Evolutionary conservation across 2,797 vertebrate species (phyloP), one percentile per base, ranked within the genome.

Genomic region (Epinephelus awoara): DNA sequence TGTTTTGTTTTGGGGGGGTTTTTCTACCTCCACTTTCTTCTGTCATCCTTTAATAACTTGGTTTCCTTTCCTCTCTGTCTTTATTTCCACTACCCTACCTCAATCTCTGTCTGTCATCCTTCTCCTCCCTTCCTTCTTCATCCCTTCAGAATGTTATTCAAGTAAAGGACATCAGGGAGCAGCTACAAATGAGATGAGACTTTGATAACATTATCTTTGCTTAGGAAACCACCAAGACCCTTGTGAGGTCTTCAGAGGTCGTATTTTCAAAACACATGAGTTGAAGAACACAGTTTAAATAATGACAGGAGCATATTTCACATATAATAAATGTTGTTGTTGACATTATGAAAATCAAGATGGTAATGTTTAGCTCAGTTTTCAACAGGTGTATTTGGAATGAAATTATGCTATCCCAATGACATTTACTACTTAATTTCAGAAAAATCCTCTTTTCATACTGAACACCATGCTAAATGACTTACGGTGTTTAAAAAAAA

Each of bases 161-260:
- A 58, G 94, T 94, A 29, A 95, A 96, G 71, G 95, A 96, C 84
- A 96, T 96, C 87, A 89, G 95, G 65, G 94, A 95, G 83, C 95
- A 96, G 88, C 85, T 96, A 84, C 93, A 75, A 89, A 79, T 4
- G 90, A 97, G 80, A 95, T 94, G 92, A 19, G 87, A 94, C 69
- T 96, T 96, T 73, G 95, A 96, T 84, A 90, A 90, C 54, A 87
- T 96, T 84, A 84, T 61, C 54, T 79, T 71, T 72, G 44, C 79
- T 81, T 54, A 47, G 62, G 67, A 82, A 81, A 51, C 21, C 52
- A 29, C 40, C 62, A 18, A 14, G 21, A 59, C 46, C 62, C 27
- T 18, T 79, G 40, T 67, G 34, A 74, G 65, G 49, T 56, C 63
- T 42, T 52, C 12, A 64, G 15, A 58, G 50, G 29, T 77, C 27